These are phyloP conservation scores for Gallinago nigripennis DNA, from an alignment of 2,797 vertebrate genomes.

Conservation along the genomic window DNA sequence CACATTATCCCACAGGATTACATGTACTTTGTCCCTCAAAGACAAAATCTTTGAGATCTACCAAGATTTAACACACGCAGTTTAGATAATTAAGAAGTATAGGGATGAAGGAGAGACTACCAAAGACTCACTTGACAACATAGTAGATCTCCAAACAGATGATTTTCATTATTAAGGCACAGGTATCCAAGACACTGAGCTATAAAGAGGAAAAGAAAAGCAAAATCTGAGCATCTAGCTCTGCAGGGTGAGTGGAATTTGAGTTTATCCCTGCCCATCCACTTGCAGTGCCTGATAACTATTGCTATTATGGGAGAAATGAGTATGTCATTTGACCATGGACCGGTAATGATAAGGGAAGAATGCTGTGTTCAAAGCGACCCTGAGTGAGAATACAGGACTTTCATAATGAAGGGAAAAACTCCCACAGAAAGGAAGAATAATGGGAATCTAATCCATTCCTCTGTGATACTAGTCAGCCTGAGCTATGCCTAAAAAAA, in stretches of 20 bases:
- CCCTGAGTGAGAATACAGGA: neutral
- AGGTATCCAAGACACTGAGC: slow-evolving; percentile 95
- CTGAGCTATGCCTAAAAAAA: neutral
- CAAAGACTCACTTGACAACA: slow-evolving; percentile 87
- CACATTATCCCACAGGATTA: neutral
- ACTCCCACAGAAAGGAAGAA: neutral
- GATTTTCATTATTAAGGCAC: slow-evolving; percentile 98
- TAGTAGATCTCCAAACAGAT: slow-evolving; percentile 97
- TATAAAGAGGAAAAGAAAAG: slow-evolving; percentile 56
- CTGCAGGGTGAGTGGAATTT: neutral
- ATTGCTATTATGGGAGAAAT: no score
- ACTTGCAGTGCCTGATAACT: neutral
- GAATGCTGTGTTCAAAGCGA: neutral
- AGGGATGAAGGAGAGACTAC: neutral
- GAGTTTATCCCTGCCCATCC: neutral
- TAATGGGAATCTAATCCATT: neutral
- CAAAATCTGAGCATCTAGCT: neutral
- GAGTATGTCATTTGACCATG: neutral
- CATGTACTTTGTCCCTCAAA: neutral
- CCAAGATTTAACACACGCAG: neutral
- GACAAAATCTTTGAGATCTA: neutral
- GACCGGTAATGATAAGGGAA: neutral
- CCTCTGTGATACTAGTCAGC: neutral
- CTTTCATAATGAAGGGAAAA: neutral
- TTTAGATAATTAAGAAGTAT: neutral